Evolutionary conservation across 2,888 invertebrate genomes (phyloP).

Genomic region (Pseudanteris insignis): DNA sequence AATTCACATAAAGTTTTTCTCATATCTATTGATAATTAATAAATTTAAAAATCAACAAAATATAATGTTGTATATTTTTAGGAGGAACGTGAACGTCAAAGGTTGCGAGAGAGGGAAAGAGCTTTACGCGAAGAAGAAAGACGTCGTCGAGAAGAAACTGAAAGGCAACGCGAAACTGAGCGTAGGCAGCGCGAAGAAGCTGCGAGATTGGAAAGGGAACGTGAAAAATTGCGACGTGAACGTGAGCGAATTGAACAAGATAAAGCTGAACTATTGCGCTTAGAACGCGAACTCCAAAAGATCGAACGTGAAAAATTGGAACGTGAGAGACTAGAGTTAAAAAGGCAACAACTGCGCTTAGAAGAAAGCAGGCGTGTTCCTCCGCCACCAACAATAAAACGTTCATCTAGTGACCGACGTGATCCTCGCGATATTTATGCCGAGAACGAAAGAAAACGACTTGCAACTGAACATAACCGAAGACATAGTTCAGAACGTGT

Average conservation of each 20-base stretch:
- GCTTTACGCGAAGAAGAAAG: slow-evolving; percentile 83
- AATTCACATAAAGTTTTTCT: no score
- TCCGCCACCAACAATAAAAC: slow-evolving; percentile 57
- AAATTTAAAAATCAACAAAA: no score
- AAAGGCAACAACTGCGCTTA: slow-evolving; percentile 77
- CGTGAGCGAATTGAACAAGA: slow-evolving; percentile 88
- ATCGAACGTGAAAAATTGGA: slow-evolving; percentile 77
- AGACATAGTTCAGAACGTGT: slow-evolving; percentile 61
- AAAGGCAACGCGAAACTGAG: slow-evolving; percentile 82
- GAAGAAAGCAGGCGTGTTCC: slow-evolving; percentile 59
- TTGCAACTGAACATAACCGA: slow-evolving; percentile 58
- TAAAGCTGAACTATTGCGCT: slow-evolving; percentile 82
- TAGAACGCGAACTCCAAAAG: slow-evolving; percentile 86
- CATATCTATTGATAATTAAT: no score
- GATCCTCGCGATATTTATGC: slow-evolving; percentile 61
- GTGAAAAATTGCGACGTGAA: slow-evolving; percentile 83
- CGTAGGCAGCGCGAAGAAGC: slow-evolving; percentile 87
- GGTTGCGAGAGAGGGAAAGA: slow-evolving; percentile 81
- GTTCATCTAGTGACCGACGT: slow-evolving; percentile 59
- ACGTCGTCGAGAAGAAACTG: slow-evolving; percentile 79
- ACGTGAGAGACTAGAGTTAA: slow-evolving; percentile 83
- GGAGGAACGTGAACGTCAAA: slow-evolving; percentile 79
- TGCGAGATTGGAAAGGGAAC: slow-evolving; percentile 80
- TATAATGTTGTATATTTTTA: no score
- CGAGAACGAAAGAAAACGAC: slow-evolving; percentile 61